Evolutionary conservation across 2,888 invertebrate species (phyloP).

Genomic region (Lycocerus yunnanus): DNA sequence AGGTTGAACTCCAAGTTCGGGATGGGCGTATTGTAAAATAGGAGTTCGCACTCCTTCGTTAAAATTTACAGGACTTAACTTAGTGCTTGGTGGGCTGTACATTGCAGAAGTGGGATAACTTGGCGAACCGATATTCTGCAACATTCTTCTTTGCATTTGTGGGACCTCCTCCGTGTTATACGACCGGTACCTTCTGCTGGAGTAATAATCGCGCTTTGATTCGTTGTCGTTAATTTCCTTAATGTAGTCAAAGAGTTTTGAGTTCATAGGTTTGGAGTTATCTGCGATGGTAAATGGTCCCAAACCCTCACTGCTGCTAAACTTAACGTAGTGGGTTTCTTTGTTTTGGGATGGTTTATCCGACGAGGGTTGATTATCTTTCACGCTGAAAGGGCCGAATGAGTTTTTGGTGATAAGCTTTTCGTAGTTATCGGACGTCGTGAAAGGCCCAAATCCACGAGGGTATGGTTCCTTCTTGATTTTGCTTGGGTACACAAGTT

Average conservation of each 20-base stretch:
- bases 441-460: constrained; percentile 61
- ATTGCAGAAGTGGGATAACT: constrained; percentile 69
- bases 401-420: constrained; percentile 45
- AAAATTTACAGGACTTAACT: constrained; percentile 62
- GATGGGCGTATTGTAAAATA: constrained; percentile 79
- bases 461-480: constrained; percentile 15
- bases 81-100: constrained; percentile 67
- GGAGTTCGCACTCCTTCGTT: constrained; percentile 75
- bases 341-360: constrained; percentile 32
- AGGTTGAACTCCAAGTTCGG: constrained; percentile 77
- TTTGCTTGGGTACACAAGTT: constrained; percentile 58
- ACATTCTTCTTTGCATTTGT: constrained; percentile 72
- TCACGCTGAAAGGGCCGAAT: constrained; percentile 64
- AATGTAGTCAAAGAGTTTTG: constrained; percentile 68
- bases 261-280: constrained; percentile 62
- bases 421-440: constrained; percentile 65
- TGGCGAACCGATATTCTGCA: constrained; percentile 66
- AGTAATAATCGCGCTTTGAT: constrained; percentile 64
- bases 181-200: constrained; percentile 53
- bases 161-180: constrained; percentile 56
- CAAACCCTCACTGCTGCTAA: constrained; percentile 54
- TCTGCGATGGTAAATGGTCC: constrained; percentile 69
- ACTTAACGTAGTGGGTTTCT: constrained; percentile 39
- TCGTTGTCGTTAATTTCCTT: constrained; percentile 70
- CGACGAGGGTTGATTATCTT: constrained; percentile 56